Evolutionary conservation across 2,888 invertebrate species (phyloP), one percentile per base, ranked within the genome.

Genomic region (Tetropium fuscum): DNA sequence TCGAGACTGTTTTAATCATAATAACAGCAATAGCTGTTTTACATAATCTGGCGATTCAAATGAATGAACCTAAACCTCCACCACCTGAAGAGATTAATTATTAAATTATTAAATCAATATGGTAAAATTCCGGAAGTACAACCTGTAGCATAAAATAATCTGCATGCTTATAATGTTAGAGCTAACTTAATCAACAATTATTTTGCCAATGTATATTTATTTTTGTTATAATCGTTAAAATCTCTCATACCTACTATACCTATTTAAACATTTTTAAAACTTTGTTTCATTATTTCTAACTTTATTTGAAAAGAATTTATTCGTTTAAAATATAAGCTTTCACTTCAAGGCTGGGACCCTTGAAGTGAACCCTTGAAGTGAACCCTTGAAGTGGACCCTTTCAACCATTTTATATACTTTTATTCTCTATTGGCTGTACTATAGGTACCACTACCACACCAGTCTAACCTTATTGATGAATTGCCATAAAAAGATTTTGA

Each of bases 11-110:
- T 18, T 30, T 53, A 25, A 10, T 40, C 20, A 15, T 57, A n/a
- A 57, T 61, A 13, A 16, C 34, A 15, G 57, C 61, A 27, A 53
- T 53, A 30, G 40, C 57, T 40, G 60, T 60, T 11, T 47, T 60
- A 7, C 53, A 60, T 43, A 60, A 60, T 36, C 34, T 34, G 34
- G 34, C 34, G 11, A 34, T 34, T 34, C 13, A 34, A 8, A 34
- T 13, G 11, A 34, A 53, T 47, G 56, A 60, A 27, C 16, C 32
- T 16, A 47, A 53, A 15, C 56, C 56, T 30, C 60, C 60, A 22
- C n/a, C 34, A 19, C 56, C 45, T 18, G 47, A 44, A 30, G 60
- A 56, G 15, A 49, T 60, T 18, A 56, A 56, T 56, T 27, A 41
- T 32, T 51, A 38, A 34, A 57, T 57, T 57, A 57, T 57, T 51